Percentiles rank a stretch among this genome's conserved stretches.
Evolutionary conservation across 2,113 vertebrate genomes (phyloP).

Genomic region (Ivindomyrus marchei): DNA sequence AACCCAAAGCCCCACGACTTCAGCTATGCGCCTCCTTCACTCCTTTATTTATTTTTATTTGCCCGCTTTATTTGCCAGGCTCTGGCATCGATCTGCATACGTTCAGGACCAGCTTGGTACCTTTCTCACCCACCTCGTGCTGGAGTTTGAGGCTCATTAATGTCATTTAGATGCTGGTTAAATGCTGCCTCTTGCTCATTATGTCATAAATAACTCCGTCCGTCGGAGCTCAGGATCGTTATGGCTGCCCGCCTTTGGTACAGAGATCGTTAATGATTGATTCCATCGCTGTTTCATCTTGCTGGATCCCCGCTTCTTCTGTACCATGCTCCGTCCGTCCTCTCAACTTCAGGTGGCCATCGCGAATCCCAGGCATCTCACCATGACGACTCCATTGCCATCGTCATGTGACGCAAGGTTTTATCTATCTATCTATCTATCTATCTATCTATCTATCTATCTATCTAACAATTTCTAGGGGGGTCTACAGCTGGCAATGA

Average conservation of each 20-base stretch:
- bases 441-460: background rate
- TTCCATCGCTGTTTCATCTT: background rate
- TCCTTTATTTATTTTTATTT: background rate
- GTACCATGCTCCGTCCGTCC: background rate
- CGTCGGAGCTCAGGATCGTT: background rate
- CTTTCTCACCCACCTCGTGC: background rate
- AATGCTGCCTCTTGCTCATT: background rate
- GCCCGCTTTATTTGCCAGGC: background rate
- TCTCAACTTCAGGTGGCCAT: background rate
- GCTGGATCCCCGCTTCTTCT: background rate
- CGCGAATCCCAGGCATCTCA: background rate
- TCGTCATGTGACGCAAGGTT: background rate
- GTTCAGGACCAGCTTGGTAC: background rate
- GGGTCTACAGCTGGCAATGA: background rate
- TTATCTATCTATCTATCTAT: background rate
- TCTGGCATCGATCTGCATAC: background rate
- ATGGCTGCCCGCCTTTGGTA: background rate
- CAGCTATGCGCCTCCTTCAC: background rate
- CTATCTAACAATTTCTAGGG: background rate
- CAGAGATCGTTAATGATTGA: conserved; percentile 1
- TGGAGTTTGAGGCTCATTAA: background rate
- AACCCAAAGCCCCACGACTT: background rate
- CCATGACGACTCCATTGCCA: background rate
- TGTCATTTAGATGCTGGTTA: background rate
- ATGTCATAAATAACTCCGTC: background rate